phyloP scores from a whole-genome alignment of 2,797 vertebrate species.

The Nyctalus aviator region DNA sequence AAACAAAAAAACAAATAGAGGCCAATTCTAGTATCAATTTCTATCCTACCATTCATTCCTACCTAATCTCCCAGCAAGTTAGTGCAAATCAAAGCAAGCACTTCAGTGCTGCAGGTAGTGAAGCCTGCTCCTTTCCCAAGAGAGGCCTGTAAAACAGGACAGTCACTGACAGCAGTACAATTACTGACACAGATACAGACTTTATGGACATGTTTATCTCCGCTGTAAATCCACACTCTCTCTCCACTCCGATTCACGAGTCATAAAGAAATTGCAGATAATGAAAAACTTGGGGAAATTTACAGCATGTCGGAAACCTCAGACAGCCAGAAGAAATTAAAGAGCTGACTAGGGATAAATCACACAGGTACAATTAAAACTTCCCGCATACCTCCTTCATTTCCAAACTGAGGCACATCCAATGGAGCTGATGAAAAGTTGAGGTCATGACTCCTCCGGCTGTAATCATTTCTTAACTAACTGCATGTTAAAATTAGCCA shows the following conservation, averaged over 20 bases:
- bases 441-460: constrained; percentile 87
- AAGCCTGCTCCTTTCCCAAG: constrained; percentile 87
- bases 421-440: constrained; percentile 89
- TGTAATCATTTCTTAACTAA: constrained; percentile 88
- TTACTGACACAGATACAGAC: constrained; percentile 92
- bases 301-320: constrained; percentile 92
- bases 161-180: constrained; percentile 92
- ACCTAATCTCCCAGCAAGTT: constrained; percentile 86
- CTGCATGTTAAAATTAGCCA: constrained; percentile 89
- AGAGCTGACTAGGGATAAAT: constrained; percentile 92
- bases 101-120: constrained; percentile 84
- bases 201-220: constrained; percentile 93
- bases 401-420: constrained; percentile 88
- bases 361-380: constrained; percentile 91
- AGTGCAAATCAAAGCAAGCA: constrained; percentile 88
- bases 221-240: constrained; percentile 91
- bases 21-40: constrained; percentile 82
- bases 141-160: constrained; percentile 92
- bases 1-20: constrained; percentile 43
- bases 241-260: constrained; percentile 91
- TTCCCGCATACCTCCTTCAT: constrained; percentile 87
- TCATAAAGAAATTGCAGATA: constrained; percentile 93
- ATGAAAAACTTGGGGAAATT: constrained; percentile 94
- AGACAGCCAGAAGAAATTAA: constrained; percentile 93
- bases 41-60: constrained; percentile 75